Evolutionary conservation across 2,113 vertebrate genomes (phyloP), one percentile per base, ranked within the genome.

Genomic region (Vombatus ursinus): DNA sequence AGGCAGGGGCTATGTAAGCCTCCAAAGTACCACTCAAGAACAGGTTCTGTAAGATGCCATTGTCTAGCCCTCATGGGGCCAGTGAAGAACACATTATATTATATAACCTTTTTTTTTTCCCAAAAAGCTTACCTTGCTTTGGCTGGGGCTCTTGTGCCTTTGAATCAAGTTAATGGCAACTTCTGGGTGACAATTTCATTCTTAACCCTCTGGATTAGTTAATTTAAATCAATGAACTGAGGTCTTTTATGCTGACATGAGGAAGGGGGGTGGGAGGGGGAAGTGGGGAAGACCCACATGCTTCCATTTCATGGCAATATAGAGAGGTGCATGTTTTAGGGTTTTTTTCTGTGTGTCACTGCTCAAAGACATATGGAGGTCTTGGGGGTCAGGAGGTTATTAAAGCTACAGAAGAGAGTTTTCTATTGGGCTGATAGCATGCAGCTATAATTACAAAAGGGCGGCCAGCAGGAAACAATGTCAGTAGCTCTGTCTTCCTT

Each of bases 1-100:
- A 98, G 98, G 90, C 96, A 96, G 97, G 68, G 92, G 96, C 97
- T 98, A 97, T 95, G 95, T 94, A 98, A 98, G 96, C 95, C 98
- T 49, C 94, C 98, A 96, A 98, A 98, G 98, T 93, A 97, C 94
- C 98, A 96, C 97, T 98, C 95, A 8, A 97, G 97, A 98, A 95
- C 96, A 84, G 95, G 92, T 96, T 94, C 97, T 96, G 95, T 93
- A 95, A 97, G 96, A 95, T 94, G 54, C 92, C 94, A 96, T 97
- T 98, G 95, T 97, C 97, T 96, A 96, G 92, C 94, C 97, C 97
- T 95, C 96, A n/a, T 91, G 91, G 5, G 90, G 93, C 9, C 90
- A 95, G 25, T 96, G 95, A 98, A 98, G 97, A 98, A 98, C 89
- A 77, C 96, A 98, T 98, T 95, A 97, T 96, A 95, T 97, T 94